phyloP scores from a whole-genome alignment of 2,113 vertebrate genomes.

The Protobothrops mucrosquamatus region DNA sequence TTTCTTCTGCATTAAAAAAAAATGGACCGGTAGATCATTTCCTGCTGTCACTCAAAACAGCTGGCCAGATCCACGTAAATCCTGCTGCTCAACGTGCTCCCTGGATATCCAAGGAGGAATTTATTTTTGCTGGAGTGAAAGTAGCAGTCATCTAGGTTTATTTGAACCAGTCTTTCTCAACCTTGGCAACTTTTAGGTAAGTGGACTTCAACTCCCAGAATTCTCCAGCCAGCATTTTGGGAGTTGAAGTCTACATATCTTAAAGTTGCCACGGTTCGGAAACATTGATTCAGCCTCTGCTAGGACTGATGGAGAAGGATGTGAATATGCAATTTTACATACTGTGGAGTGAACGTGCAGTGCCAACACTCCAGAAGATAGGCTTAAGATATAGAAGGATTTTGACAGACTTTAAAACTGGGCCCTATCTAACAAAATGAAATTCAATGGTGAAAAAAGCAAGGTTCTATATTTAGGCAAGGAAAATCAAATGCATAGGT shows the following conservation, averaged over 20 bases:
- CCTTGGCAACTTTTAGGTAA: not conserved
- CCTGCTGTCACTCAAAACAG: not conserved
- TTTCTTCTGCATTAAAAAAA: conserved; percentile 39
- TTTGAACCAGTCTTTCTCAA: not conserved
- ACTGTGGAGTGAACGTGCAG: not conserved
- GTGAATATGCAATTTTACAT: no score
- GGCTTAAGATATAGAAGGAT: no score
- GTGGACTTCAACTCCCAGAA: not conserved
- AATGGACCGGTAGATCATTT: conserved; percentile 51
- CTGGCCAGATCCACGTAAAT: not conserved
- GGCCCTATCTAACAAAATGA: no score
- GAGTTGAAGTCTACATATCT: not conserved
- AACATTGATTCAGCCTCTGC: not conserved
- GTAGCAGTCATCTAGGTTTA: not conserved
- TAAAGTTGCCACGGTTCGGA: not conserved
- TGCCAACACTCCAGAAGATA: no score
- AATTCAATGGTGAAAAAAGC: no score
- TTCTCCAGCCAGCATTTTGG: not conserved
- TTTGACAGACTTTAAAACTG: no score
- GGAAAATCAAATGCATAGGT: no score
- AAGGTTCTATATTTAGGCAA: no score
- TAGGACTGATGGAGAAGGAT: not conserved
- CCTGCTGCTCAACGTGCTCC: not conserved
- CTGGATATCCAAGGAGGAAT: not conserved
- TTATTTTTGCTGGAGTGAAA: not conserved